Evolutionary conservation across 2,888 invertebrate species (phyloP).

Genomic region (Invenusta paracnida): DNA sequence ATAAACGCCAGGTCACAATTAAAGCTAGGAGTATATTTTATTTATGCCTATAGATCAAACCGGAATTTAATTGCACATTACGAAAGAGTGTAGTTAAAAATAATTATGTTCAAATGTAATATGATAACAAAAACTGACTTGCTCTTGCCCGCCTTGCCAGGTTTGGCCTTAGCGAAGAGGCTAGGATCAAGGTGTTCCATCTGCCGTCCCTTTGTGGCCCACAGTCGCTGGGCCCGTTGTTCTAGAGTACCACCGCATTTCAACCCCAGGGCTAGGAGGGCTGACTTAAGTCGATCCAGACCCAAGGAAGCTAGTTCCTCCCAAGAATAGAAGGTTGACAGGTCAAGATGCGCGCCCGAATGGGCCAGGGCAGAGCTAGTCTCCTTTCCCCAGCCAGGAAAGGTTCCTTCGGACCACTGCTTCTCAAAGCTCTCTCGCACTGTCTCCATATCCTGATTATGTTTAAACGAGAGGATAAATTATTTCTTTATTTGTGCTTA

Average conservation of each 20-base stretch:
- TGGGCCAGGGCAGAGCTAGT: constrained; percentile 78
- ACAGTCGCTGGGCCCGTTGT: constrained; percentile 90
- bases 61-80: too few relatives aligned
- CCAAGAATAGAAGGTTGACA: constrained; percentile 88
- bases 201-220: constrained; percentile 71
- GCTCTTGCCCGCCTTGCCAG: constrained; percentile 65
- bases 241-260: constrained; percentile 94
- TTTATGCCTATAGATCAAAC: too few relatives aligned
- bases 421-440: constrained; percentile 75
- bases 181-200: constrained; percentile 84
- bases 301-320: constrained; percentile 89
- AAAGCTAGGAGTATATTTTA: too few relatives aligned
- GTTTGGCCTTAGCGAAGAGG: constrained; percentile 81
- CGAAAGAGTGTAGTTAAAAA: too few relatives aligned
- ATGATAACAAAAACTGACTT: constrained; percentile 48
- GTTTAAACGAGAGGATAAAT: too few relatives aligned
- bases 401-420: constrained; percentile 81
- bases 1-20: too few relatives aligned
- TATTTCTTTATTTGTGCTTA: too few relatives aligned
- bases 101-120: background rate
- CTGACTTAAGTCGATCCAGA: constrained; percentile 90
- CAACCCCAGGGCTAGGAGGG: constrained; percentile 86
- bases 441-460: constrained; percentile 69
- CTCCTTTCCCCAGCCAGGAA: constrained; percentile 94
- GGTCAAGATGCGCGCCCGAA: constrained; percentile 88